Conservation (phyloP, 2,888 invertebrate genomes). For the Himalopsyche kuldschensis region DNA sequence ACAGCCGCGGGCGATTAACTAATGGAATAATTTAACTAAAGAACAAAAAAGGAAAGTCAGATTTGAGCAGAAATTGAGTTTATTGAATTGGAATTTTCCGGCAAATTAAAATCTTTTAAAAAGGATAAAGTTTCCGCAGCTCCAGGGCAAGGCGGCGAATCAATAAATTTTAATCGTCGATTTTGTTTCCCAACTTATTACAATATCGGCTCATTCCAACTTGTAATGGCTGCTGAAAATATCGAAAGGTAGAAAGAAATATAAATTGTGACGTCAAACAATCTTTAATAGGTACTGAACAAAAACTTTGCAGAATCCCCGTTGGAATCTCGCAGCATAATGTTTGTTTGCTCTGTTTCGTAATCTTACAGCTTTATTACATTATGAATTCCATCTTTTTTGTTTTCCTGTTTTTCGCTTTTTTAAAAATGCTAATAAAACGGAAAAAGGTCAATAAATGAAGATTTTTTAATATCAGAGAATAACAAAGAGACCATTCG, state of each 20-base stretch:
- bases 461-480: neutral
- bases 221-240: neutral
- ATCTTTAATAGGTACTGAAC: neutral
- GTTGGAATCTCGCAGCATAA: neutral
- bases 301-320: neutral
- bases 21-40: slow-evolving; percentile 22
- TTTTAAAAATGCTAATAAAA: neutral
- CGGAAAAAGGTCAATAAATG: neutral
- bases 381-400: neutral
- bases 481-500: no score
- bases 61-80: slow-evolving; percentile 23
- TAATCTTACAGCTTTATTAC: neutral
- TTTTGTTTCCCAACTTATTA: slow-evolving; percentile 16
- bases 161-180: slow-evolving; percentile 8
- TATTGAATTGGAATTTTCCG: slow-evolving; percentile 33
- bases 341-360: neutral
- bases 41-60: slow-evolving; percentile 9
- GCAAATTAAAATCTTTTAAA: slow-evolving; percentile 22
- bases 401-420: neutral
- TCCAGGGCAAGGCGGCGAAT: slow-evolving; percentile 4
- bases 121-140: slow-evolving; percentile 6
- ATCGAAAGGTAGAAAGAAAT: neutral
- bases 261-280: neutral
- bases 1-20: slow-evolving; percentile 9
- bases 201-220: neutral